Base-by-base conservation (phyloP, 2,113 vertebrate genomes). In the Octodon degus region DNA sequence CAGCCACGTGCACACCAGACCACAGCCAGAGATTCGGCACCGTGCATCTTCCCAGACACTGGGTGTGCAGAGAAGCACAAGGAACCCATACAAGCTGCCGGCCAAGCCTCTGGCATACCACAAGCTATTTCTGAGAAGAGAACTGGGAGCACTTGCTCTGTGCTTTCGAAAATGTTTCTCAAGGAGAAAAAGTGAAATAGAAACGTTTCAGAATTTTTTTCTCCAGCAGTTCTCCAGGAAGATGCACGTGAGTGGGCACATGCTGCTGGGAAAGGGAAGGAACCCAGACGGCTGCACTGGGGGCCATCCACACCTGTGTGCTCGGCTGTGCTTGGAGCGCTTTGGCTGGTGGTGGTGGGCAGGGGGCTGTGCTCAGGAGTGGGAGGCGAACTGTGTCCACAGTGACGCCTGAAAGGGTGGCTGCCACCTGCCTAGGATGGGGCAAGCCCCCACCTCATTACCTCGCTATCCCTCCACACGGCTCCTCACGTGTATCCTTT, bases 251-350 rank as follows among this genome's bases (percentile, higher is more conserved):
- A 27, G 22, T 12, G 1, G 58, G 55, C 50, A 32, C 60, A 0
- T 3, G 34, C 0, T 37, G 65, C 37, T 0, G 58, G 32, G 6
- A 0, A 2, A 43, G 37, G 24, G 7, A 16, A 27, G 37, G 11
- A 65, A 22, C 0, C 24, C 2, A 14, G 1, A 19, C 22, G 43
- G 32, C 85, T 53, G 32, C 32, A 5, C 14, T 5, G 6, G 47
- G 58, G 53, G 14, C 43, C 4, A 2, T 9, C 58, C 70, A 13
- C 1, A 5, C 81, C 8, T 0, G 22, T 0, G 14, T 22, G 30
- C 43, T 0, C 1, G 25, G 1, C 12, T n/a, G 34, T 1, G 20
- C 47, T 62, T 13, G 55, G 70, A 70, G 30, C 0, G 0, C 37
- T 72, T 72, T 79, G 2, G 47, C 7, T 14, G 3, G 16, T 9